phyloP scores from a whole-genome alignment of 1,140 invertebrate genomes.

The Riptortus pedestris region DNA sequence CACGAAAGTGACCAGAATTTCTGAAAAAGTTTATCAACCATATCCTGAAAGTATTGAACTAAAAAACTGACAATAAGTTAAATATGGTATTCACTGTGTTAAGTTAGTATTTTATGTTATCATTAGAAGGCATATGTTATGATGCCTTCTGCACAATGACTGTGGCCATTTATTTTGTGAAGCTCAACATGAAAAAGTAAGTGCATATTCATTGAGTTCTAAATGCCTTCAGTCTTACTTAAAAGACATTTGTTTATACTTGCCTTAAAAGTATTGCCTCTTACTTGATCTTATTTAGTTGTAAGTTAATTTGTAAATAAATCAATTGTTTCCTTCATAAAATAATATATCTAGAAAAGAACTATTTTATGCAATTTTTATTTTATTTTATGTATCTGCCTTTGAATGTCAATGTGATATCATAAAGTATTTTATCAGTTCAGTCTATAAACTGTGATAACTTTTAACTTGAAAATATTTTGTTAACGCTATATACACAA shows the following conservation, averaged over 20 bases:
- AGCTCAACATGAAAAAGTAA: neutral
- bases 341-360: neutral
- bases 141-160: too few relatives aligned
- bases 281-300: neutral
- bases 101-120: neutral
- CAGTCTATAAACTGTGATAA: neutral
- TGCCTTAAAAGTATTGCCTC: neutral
- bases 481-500: too few relatives aligned
- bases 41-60: neutral
- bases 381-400: neutral
- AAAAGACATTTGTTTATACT: neutral
- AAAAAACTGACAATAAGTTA: neutral
- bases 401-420: neutral
- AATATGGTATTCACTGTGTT: neutral
- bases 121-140: too few relatives aligned
- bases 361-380: neutral
- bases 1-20: conserved; percentile 3
- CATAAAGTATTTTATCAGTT: neutral
- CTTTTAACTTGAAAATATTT: too few relatives aligned
- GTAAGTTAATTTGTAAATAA: neutral
- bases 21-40: neutral
- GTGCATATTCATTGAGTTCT: neutral
- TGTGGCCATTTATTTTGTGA: neutral
- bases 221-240: neutral
- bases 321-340: neutral